These are phyloP conservation scores for Aphelocoma californica DNA, from an alignment of 2,797 vertebrate species.

Conservation along the genomic window DNA sequence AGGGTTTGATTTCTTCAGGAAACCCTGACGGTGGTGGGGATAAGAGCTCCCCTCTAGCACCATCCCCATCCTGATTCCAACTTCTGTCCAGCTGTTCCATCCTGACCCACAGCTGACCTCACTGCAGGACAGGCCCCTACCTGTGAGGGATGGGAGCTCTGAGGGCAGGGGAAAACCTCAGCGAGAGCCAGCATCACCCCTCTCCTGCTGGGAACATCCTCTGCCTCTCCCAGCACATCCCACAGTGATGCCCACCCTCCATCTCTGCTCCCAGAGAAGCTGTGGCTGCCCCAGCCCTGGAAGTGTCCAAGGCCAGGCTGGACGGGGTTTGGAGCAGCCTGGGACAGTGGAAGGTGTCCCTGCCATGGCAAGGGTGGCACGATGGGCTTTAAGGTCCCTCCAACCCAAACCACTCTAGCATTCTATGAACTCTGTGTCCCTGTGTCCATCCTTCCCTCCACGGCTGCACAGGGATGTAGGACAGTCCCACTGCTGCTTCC, in stretches of 20 bases:
- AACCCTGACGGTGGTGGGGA: neutral
- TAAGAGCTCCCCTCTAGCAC: neutral
- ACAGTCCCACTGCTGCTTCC: neutral
- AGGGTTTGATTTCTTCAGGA: neutral
- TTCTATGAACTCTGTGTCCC: accelerated
- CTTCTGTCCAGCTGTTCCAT: neutral
- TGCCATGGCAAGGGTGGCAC: neutral
- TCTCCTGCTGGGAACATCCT: neutral
- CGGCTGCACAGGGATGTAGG: neutral
- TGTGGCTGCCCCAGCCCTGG: neutral
- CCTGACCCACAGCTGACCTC: accelerated
- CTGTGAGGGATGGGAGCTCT: neutral
- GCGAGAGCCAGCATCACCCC: neutral
- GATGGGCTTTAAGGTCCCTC: neutral
- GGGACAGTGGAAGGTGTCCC: neutral
- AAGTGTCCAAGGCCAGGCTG: neutral
- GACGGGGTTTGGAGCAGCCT: neutral
- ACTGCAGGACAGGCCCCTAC: neutral
- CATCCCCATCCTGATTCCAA: neutral
- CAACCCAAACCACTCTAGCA: neutral
- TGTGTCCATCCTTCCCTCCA: neutral
- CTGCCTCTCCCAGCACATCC: neutral
- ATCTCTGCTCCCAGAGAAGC: neutral
- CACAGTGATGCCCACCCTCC: neutral
- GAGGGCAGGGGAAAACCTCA: neutral